Conservation (phyloP, 2,113 vertebrate genomes). For the Synchiropus splendidus region DNA sequence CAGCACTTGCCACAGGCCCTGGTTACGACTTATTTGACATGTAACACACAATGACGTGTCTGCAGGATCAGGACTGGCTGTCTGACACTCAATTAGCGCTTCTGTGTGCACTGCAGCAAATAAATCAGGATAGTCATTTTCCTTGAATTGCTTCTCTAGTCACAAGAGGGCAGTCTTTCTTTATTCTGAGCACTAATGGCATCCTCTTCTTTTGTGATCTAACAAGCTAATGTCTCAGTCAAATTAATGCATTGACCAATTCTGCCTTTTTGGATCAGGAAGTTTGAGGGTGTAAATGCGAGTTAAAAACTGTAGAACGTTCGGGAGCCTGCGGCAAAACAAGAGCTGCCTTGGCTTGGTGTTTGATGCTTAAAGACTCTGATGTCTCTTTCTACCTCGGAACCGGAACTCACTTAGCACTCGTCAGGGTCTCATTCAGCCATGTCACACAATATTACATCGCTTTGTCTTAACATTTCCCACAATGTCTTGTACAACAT, state of each 20-base stretch:
- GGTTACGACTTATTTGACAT: constrained; percentile 3
- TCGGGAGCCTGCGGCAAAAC: constrained; percentile 17
- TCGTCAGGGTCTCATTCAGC: background rate
- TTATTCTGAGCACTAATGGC: constrained; percentile 5
- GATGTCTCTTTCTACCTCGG: constrained; percentile 7
- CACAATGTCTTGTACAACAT: no score
- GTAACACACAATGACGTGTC: background rate
- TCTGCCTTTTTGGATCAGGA: constrained; percentile 6
- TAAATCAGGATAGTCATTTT: background rate
- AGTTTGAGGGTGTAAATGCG: constrained; percentile 28
- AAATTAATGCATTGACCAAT: constrained; percentile 9
- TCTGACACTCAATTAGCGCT: background rate
- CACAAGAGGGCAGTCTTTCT: constrained; percentile 34
- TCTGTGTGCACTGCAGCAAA: background rate
- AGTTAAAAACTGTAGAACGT: constrained; percentile 38
- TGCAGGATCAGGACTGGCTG: constrained; percentile 1
- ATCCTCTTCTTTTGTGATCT: background rate
- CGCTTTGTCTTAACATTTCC: constrained; percentile 2
- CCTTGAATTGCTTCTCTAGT: background rate
- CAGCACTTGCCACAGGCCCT: no score
- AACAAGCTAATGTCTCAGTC: background rate
- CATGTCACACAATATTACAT: constrained; percentile 9
- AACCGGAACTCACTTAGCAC: no score
- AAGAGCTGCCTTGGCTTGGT: constrained; percentile 5
- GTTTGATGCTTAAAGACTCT: constrained; percentile 22